Base-by-base conservation (phyloP, 2,888 invertebrate species). In the Platypus cylindrus region DNA sequence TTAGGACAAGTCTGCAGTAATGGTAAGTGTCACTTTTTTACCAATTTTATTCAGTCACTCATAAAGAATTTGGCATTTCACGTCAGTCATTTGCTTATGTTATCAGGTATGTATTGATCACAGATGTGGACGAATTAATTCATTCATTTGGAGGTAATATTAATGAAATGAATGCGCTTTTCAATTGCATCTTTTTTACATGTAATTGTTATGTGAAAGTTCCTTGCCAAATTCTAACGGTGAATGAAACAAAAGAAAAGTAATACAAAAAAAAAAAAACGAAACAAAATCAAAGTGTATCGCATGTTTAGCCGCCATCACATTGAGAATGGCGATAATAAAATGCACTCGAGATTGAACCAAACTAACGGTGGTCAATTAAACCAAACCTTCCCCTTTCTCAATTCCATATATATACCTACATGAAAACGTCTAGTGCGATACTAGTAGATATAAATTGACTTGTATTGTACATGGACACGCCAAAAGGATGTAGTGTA, bases 1-100 rank as follows among this genome's bases (percentile, higher is more conserved):
- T 53, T 52, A 37, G 56, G 57, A 45, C 59, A 60, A 50, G 60
- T 58, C 44, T 54, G 60, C 52, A 57, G 59, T 41, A 60, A 55
- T 46, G 62, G 62, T 62, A 50, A 62, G 62, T 62, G 34, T 43
- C 34, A 38, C 16, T 47, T 53, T 48, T 41, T 41, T 32, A 36
- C 46, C 47, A 47, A 12, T 11, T 36, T 27, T 30, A 15, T 22
- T 5, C 3, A 18, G n/a, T n/a, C 29, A 28, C 20, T 32, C 22
- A 32, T 15, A 23, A 32, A 37, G 32, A 16, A 28, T 34, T 17
- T 9, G n/a, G n/a, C n/a, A n/a, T n/a, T n/a, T n/a, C n/a, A n/a
- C n/a, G n/a, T n/a, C n/a, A n/a, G n/a, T n/a, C n/a, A n/a, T n/a
- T n/a, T n/a, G n/a, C n/a, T n/a, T n/a, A n/a, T n/a, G n/a, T n/a